Conservation (phyloP, 2,888 invertebrate species). For the Eupeodes latifasciatus region DNA sequence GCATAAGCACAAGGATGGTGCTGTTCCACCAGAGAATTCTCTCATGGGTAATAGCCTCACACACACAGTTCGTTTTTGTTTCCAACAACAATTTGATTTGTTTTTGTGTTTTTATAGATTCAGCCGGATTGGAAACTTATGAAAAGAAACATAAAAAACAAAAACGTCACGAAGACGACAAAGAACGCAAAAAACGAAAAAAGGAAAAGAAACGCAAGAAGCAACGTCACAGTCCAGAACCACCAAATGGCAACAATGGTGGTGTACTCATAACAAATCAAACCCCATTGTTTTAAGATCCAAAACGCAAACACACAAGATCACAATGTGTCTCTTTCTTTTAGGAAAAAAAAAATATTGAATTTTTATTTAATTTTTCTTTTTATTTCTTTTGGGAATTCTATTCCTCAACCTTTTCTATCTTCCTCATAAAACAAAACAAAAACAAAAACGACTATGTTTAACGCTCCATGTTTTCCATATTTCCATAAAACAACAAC, state of each 20-base stretch:
- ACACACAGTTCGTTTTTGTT: background rate
- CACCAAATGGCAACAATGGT: conserved; percentile 75
- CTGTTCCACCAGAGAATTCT: conserved; percentile 90
- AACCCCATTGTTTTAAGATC: conserved; percentile 69
- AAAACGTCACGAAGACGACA: conserved; percentile 96
- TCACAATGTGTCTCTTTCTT: conserved; percentile 42
- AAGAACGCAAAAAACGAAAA: conserved; percentile 96
- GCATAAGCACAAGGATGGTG: conserved; percentile 95
- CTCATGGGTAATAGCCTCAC: conserved; percentile 86
- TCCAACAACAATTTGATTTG: background rate
- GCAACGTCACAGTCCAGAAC: conserved; percentile 96
- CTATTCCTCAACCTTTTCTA: conserved; percentile 25
- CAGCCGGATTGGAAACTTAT: conserved; percentile 91
- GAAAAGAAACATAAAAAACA: conserved; percentile 98
- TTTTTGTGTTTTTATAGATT: conserved; percentile 83
- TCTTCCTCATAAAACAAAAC: conserved; percentile 46
- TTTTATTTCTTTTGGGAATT: conserved; percentile 27
- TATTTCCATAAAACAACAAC: conserved; percentile 28
- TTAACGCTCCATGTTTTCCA: conserved; percentile 57
- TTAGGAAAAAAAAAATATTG: background rate
- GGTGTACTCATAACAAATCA: conserved; percentile 66
- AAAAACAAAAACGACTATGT: conserved; percentile 40
- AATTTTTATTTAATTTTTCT: conserved; percentile 16
- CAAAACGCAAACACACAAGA: background rate
- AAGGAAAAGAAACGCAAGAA: conserved; percentile 98